Conservation (phyloP, 2,797 vertebrate species). For the Sebastes iracundus region DNA sequence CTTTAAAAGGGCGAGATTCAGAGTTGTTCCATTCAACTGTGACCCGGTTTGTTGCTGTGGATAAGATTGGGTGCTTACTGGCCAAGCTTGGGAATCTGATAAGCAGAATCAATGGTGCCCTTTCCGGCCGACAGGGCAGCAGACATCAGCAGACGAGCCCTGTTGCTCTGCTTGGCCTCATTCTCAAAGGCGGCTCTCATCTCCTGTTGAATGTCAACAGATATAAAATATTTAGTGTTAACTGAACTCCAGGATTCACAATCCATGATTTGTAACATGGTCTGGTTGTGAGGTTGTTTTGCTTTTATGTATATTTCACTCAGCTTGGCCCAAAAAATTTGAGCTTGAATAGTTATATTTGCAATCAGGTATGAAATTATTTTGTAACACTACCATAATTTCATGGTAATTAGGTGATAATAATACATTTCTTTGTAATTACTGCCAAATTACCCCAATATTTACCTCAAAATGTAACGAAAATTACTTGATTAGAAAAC, state of each 20-base stretch:
- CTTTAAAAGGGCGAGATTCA: not conserved
- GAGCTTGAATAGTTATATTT: not conserved
- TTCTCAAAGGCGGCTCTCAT: constrained; percentile 82
- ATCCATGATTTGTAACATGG: constrained; percentile 18
- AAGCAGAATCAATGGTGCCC: constrained; percentile 77
- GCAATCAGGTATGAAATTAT: not conserved
- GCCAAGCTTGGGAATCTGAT: constrained; percentile 75
- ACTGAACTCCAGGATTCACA: constrained; percentile 26
- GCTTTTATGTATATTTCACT: constrained; percentile 9
- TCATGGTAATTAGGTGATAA: no score
- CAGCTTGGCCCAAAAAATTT: not conserved
- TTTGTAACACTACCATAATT: not conserved
- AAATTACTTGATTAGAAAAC: no score
- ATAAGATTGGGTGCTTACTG: constrained; percentile 55
- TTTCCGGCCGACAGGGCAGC: constrained; percentile 78
- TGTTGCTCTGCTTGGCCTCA: constrained; percentile 80
- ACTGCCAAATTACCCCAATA: no score
- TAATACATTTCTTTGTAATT: no score
- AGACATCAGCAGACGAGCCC: constrained; percentile 78
- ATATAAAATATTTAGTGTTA: constrained; percentile 41
- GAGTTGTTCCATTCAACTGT: not conserved
- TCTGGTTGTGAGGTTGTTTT: constrained; percentile 8
- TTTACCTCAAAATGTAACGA: no score
- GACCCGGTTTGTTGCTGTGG: not conserved
- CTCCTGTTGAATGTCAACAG: constrained; percentile 72